These are phyloP conservation scores for Danio kyathit DNA, from an alignment of 2,797 vertebrate species.

Conservation along the genomic window DNA sequence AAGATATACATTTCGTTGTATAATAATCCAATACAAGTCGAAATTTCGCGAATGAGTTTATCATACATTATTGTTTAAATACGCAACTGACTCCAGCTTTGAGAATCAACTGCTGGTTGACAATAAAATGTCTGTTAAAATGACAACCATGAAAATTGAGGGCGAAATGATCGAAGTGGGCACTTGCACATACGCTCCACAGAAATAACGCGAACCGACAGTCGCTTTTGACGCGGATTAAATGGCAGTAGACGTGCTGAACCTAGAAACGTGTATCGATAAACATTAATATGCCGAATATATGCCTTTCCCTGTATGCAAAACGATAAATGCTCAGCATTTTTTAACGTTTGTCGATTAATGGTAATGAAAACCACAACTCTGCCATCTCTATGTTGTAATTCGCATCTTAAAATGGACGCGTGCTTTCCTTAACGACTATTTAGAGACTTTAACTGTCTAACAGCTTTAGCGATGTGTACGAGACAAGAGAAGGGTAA, in stretches of 20 bases:
- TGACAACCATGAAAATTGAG: constrained; percentile 16
- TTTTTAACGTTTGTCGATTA: background rate
- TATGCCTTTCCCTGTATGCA: background rate
- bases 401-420: constrained; percentile 71
- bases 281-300: background rate
- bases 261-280: background rate
- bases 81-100: background rate
- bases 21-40: background rate
- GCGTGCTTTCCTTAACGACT: constrained; percentile 60
- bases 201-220: background rate
- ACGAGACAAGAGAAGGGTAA: constrained; percentile 60
- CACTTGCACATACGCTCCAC: background rate
- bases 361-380: background rate
- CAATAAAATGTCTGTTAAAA: constrained; percentile 14
- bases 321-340: background rate
- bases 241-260: background rate
- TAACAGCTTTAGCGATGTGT: constrained; percentile 60
- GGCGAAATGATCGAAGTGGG: constrained; percentile 2
- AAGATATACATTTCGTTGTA: background rate
- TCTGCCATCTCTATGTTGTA: constrained; percentile 58
- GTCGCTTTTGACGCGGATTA: constrained; percentile 21
- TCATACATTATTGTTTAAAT: background rate
- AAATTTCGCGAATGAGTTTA: background rate
- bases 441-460: constrained; percentile 66
- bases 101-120: background rate